Conservation (phyloP, 2,113 vertebrate species). For the Elephantulus edwardii region DNA sequence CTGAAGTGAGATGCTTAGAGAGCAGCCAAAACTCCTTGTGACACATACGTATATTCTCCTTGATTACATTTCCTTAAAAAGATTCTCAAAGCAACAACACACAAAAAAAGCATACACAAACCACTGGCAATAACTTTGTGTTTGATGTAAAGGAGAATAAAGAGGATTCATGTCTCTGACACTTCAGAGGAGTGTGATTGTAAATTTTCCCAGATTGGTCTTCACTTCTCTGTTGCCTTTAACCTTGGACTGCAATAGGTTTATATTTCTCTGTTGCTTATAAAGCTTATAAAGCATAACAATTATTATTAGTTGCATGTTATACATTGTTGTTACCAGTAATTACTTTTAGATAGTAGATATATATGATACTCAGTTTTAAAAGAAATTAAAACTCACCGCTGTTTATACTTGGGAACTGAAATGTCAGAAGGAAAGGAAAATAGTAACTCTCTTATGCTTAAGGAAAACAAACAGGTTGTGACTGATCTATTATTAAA, state of each 20-base stretch:
- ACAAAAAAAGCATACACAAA: conserved; percentile 45
- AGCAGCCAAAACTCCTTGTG: conserved; percentile 11
- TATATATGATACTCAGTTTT: conserved; percentile 61
- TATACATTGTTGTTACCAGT: conserved; percentile 39
- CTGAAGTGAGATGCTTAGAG: background rate
- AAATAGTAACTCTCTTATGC: background rate
- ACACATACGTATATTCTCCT: background rate
- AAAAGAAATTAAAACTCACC: conserved; percentile 50
- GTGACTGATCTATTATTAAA: conserved; percentile 4
- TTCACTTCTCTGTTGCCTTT: background rate
- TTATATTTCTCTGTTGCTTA: conserved; percentile 49
- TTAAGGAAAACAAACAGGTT: conserved; percentile 36
- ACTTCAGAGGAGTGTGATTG: background rate
- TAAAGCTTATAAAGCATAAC: conserved; percentile 2
- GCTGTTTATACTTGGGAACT: conserved; percentile 38
- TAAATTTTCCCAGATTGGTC: conserved; percentile 51
- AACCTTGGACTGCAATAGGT: conserved; percentile 51
- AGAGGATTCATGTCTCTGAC: background rate
- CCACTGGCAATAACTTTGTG: background rate
- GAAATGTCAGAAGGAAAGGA: conserved; percentile 31
- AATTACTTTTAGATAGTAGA: conserved; percentile 71
- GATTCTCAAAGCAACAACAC: too few relatives aligned
- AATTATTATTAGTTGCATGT: conserved; percentile 73
- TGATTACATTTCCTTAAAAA: conserved; percentile 51
- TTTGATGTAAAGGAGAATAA: conserved; percentile 49